These are phyloP conservation scores for Botia almorhae DNA, from an alignment of 2,797 vertebrate genomes.

Conservation along the genomic window DNA sequence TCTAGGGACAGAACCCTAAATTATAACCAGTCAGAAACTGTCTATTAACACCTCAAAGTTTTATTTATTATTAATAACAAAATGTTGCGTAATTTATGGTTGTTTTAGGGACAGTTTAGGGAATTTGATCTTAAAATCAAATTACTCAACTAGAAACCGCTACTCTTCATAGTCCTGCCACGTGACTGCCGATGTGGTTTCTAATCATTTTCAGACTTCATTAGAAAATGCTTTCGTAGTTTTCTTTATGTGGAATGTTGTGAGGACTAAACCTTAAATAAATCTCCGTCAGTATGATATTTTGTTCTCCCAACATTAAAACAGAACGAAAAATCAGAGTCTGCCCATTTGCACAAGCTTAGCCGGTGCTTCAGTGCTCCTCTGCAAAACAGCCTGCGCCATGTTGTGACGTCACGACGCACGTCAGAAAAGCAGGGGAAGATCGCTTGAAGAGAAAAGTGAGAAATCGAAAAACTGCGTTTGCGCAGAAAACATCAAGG, in stretches of 20 bases:
- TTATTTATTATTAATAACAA: not conserved
- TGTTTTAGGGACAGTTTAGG: too few species aligned
- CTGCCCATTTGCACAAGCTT: constrained; percentile 56
- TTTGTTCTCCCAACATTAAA: constrained; percentile 13
- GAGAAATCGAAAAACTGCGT: constrained; percentile 66
- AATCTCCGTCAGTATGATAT: constrained; percentile 10
- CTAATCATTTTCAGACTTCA: constrained; percentile 70
- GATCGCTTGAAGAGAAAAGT: constrained; percentile 57
- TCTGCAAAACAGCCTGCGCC: constrained; percentile 67
- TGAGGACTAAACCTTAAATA: constrained; percentile 19
- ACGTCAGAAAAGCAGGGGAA: constrained; percentile 71
- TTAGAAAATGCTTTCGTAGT: constrained; percentile 65
- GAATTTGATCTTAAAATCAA: not conserved
- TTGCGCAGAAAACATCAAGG: constrained; percentile 65
- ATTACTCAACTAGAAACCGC: constrained; percentile 46
- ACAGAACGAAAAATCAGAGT: not conserved
- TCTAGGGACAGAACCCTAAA: constrained; percentile 44
- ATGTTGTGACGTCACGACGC: constrained; percentile 78
- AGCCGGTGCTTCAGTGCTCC: constrained; percentile 49
- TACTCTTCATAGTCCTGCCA: constrained; percentile 69
- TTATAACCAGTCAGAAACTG: constrained; percentile 51
- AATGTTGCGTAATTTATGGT: too few species aligned
- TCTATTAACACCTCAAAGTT: not conserved
- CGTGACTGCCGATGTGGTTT: constrained; percentile 71
- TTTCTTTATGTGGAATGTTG: constrained; percentile 40